Base-by-base conservation (phyloP, 2,888 invertebrate species). In the Parnassius smintheus region DNA sequence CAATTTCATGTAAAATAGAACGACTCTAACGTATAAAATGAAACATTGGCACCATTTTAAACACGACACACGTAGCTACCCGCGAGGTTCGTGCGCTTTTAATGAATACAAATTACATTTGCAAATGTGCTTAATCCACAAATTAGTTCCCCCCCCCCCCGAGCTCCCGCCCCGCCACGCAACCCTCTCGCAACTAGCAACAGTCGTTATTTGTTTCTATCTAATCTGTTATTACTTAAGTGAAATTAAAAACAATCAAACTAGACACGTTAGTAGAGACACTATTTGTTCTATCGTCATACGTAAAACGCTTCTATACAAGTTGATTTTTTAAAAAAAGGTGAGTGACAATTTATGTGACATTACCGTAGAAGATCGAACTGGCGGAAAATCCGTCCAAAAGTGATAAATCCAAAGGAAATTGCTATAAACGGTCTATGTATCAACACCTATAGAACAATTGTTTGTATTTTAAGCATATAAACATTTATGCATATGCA, bases 21-120 rank as follows among this genome's bases (percentile, higher is more conserved):
- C 49, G 22, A 50, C 54, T 45, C 8, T 46, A 54, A 58, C 42
- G 12, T 58, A 7, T 35, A 22, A 53, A 13, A 48, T 49, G 48
- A 54, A 62, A 49, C 44, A 49, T 11, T 48, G 48, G 48, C 49
- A 56, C 60, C 42, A 61, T 66, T 66, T 57, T 50, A 51, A 54
- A 66, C 64, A 62, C 57, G 53, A 61, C 64, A 64, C 61, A 62
- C 61, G 59, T 59, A 59, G 49, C 51, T 57, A 42, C 51, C 50
- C 59, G 60, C 62, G 61, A 45, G 53, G 61, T 70, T 66, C 70
- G 69, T 69, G 68, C 75, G 76, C 82, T 84, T 85, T 85, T 86
- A 88, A 88, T 88, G 86, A 87, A 89, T 88, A 89, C 84, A 90
- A 90, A 91, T 90, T 88, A 88, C 88, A 78, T 89, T 91, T 86